phyloP scores from a whole-genome alignment of 2,797 vertebrate species.

The Chanos chanos region DNA sequence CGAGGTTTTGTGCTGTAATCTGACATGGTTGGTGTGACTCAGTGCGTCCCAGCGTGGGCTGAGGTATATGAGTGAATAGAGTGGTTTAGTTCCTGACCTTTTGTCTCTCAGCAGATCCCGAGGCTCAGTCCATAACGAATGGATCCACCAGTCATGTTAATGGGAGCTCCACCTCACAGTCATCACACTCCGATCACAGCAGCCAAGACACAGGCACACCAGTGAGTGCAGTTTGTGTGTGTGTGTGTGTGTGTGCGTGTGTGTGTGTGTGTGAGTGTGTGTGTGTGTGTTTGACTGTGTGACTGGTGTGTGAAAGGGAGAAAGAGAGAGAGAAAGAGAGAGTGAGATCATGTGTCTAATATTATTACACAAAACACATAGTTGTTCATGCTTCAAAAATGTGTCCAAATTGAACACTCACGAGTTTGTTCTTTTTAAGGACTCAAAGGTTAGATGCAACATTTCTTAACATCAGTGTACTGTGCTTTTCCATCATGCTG shows the following conservation, averaged over 20 bases:
- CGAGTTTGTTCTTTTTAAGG: no score
- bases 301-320: neutral
- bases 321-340: neutral
- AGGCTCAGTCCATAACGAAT: slow-evolving; percentile 82
- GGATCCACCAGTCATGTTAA: slow-evolving; percentile 84
- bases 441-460: no score
- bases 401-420: no score
- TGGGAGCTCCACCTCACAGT: slow-evolving; percentile 83
- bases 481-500: no score
- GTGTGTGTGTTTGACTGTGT: neutral
- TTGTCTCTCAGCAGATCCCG: slow-evolving; percentile 72
- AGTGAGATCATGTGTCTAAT: neutral
- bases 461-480: no score
- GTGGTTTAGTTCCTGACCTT: no score
- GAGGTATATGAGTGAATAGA: neutral
- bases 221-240: slow-evolving; percentile 34
- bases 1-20: no score
- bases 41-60: no score
- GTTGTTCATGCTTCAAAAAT: no score
- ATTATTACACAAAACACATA: no score
- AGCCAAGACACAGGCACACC: slow-evolving; percentile 83
- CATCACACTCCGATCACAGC: slow-evolving; percentile 71
- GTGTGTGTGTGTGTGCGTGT: neutral
- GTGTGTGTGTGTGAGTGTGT: neutral
- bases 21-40: no score